These are phyloP conservation scores for human DNA, from an alignment of 2,113 vertebrate species.

Conservation along the genomic window GRCh38 chr2:141250001-141250500, in stretches of 20 bases:
- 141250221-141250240: not conserved
- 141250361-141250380: not conserved
- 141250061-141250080: not conserved
- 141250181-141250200: not conserved
- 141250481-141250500: not conserved
- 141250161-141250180: not conserved
- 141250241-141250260: not conserved
- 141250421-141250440: not conserved
- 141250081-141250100: not conserved
- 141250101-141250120: not conserved
- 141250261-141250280: not conserved
- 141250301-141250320: not conserved
- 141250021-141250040: not conserved
- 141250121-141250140: not conserved
- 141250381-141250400: not conserved
- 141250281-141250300: not conserved
- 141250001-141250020: not conserved
- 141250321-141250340: not conserved
- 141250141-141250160: not conserved
- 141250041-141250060: not conserved
- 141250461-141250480: not conserved
- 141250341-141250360: not conserved
- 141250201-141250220: not conserved
- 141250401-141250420: not conserved
- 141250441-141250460: not conserved